Base-by-base conservation (phyloP, 2,888 invertebrate species). In the Rhorus exstirpatorius region DNA sequence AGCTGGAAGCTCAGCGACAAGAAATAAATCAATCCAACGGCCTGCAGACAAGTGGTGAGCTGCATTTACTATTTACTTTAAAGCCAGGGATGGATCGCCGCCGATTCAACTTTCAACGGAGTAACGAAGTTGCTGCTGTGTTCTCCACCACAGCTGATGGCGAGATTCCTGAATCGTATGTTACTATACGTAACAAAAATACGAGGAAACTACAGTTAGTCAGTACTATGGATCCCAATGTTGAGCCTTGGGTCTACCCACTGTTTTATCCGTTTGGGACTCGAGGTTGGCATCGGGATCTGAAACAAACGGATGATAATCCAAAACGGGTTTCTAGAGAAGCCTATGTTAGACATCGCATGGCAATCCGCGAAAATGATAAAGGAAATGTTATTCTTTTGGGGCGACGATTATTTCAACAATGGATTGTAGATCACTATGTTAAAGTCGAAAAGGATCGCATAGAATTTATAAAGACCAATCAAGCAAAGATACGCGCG, bases 391-490 rank as follows among this genome's bases (percentile, higher is more conserved):
- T 63, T 8, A 61, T 81, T 49, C 44, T 71, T 14, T 7, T 35
- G 12, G 78, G 71, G 21, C 71, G 83, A 12, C 65, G 83, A 19
- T 71, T 85, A 14, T 83, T 78, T 31, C 65, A 65, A 46, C 46
- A 65, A 14, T 63, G 63, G 63, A 26, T 7, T 46, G 26, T 46
- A 1, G 85, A 86, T 61, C 61, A 46, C 19, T 91, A 90, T 82
- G 88, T 88, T 0, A 91, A 90, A 82, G 88, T 90, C 10, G 90
- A 92, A 49, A 86, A 78, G 75, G 84, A 86, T 60, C 61, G 83
- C 51, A 83, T 85, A 19, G 19, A 80, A 8, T 86, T 49, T 10
- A 77, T 72, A 10, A 75, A 71, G 51, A 3, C 10, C 1, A 76
- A 85, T 77, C 83, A 85, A 78, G 79, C 53, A 63, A 51, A 84